Percentiles rank a stretch among this genome's conserved stretches.
Evolutionary conservation across 1,140 invertebrate species (phyloP).

Genomic region (Acromyrmex echinatior): DNA sequence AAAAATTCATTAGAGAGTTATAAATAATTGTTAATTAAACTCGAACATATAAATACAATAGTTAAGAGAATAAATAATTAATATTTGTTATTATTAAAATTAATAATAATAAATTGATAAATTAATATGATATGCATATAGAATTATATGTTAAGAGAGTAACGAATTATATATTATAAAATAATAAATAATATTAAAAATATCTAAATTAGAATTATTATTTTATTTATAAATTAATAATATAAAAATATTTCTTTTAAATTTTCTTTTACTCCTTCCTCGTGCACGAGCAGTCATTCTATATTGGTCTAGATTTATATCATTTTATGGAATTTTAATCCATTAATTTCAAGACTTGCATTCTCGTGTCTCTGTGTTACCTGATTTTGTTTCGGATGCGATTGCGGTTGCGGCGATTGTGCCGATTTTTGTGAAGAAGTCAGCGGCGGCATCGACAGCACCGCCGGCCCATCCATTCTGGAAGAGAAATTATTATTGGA

Average conservation of each 20-base stretch:
- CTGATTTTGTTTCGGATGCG: conserved; percentile 83
- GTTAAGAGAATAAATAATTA: too few species aligned
- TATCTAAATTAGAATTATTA: neutral
- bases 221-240: conserved; percentile 2
- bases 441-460: conserved; percentile 80
- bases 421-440: conserved; percentile 78
- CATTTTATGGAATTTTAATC: neutral
- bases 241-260: neutral
- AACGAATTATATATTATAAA: too few species aligned
- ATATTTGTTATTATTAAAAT: too few species aligned
- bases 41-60: too few species aligned
- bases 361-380: conserved; percentile 62
- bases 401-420: conserved; percentile 80
- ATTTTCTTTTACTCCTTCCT: neutral
- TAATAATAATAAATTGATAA: too few species aligned
- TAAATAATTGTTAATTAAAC: too few species aligned
- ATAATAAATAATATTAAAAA: neutral
- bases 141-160: too few species aligned
- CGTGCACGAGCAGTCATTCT: neutral
- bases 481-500: conserved; percentile 6
- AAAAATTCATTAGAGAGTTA: too few species aligned
- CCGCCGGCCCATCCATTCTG: conserved; percentile 83
- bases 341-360: conserved; percentile 20
- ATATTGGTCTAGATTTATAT: neutral
- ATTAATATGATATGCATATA: too few species aligned